These are phyloP conservation scores for Dascillus cervinus DNA, from an alignment of 2,888 invertebrate genomes.

Conservation along the genomic window DNA sequence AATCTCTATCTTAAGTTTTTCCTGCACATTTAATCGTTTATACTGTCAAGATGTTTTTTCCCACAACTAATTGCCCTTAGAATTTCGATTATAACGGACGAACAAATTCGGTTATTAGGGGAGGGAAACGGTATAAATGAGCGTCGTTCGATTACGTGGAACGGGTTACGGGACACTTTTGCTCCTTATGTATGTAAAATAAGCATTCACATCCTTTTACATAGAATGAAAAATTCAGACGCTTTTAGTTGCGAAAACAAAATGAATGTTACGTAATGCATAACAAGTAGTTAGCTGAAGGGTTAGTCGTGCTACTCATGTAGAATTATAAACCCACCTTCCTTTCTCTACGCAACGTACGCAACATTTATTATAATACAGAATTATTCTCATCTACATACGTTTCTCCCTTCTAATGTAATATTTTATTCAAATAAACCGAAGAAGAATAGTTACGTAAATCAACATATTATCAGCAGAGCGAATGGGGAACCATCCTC, in stretches of 20 bases:
- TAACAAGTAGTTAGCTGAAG: conserved; percentile 43
- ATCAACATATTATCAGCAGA: no score
- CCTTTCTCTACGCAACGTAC: conserved; percentile 30
- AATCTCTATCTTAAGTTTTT: no score
- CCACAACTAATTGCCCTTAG: no score
- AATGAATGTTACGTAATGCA: conserved; percentile 43
- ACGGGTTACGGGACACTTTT: no score
- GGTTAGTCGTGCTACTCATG: conserved; percentile 35
- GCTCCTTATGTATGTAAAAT: conserved; percentile 33
- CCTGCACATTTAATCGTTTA: no score
- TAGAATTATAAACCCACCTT: conserved; percentile 38
- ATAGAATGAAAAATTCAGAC: conserved; percentile 40
- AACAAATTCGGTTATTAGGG: no score
- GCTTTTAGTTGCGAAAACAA: conserved; percentile 41
- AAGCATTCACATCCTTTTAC: conserved; percentile 35
- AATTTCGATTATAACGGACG: no score
- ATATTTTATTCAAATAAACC: conserved; percentile 9
- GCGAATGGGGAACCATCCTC: no score
- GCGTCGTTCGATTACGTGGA: no score
- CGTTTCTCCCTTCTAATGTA: conserved; percentile 11
- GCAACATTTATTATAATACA: conserved; percentile 33
- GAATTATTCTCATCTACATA: conserved; percentile 23
- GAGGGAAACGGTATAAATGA: no score
- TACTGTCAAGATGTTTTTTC: no score
- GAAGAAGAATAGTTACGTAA: no score